These are phyloP conservation scores for Ictalurus punctatus DNA, from an alignment of 2,113 vertebrate species.

Conservation along the genomic window DNA sequence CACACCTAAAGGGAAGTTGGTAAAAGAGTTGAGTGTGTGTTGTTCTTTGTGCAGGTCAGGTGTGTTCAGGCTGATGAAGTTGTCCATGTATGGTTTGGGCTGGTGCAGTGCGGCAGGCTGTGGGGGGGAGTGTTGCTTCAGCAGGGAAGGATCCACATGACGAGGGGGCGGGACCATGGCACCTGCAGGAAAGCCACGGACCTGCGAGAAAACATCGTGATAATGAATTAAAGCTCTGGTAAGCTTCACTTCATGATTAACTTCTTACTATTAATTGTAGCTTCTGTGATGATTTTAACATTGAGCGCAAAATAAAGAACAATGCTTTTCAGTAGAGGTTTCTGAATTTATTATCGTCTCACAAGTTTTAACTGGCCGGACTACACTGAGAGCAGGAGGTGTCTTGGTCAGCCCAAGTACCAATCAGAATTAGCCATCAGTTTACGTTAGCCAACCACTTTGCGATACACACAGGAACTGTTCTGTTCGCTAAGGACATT, in stretches of 20 bases:
- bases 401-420: neutral
- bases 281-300: neutral
- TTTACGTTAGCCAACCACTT: neutral
- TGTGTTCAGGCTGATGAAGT: slow-evolving; percentile 82
- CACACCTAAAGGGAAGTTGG: slow-evolving; percentile 91
- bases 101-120: slow-evolving; percentile 82
- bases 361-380: neutral
- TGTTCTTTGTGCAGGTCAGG: slow-evolving; percentile 93
- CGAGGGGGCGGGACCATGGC: slow-evolving; percentile 91
- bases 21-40: slow-evolving; percentile 82
- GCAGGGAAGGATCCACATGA: slow-evolving; percentile 88
- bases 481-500: too few relatives aligned
- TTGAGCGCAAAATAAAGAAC: neutral
- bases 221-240: neutral
- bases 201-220: slow-evolving; percentile 62
- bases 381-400: neutral
- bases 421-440: neutral
- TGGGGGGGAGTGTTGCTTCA: slow-evolving; percentile 84
- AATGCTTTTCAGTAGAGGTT: neutral
- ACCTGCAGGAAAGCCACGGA: slow-evolving; percentile 86
- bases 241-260: neutral
- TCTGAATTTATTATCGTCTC: neutral
- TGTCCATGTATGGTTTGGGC: slow-evolving; percentile 90
- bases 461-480: neutral
- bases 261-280: neutral